Percentiles rank a stretch among this genome's conserved stretches.
Evolutionary conservation across 2,888 invertebrate genomes (phyloP).

Genomic region (Eristalis tenax): DNA sequence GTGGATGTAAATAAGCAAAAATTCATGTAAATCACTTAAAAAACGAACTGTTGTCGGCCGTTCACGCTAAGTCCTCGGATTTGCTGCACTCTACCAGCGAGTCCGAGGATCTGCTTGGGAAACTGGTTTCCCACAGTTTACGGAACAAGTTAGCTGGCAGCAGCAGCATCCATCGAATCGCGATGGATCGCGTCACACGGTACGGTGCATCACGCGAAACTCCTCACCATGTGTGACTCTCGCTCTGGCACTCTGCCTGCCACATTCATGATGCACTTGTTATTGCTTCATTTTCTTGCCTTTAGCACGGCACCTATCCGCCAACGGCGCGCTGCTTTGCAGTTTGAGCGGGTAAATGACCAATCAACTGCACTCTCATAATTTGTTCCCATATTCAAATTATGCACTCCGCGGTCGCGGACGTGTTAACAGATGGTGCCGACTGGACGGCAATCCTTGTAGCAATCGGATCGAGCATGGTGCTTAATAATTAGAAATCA

Average conservation of each 20-base stretch:
- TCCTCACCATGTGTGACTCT: slow-evolving; percentile 39
- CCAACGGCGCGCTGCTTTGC: slow-evolving; percentile 4
- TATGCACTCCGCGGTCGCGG: slow-evolving; percentile 60
- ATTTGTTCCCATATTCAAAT: slow-evolving; percentile 72
- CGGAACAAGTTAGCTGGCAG: slow-evolving; percentile 19
- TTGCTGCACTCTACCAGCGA: slow-evolving; percentile 21
- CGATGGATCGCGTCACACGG: slow-evolving; percentile 63
- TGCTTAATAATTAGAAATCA: slow-evolving; percentile 71
- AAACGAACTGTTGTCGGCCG: slow-evolving; percentile 67
- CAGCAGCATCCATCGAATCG: slow-evolving; percentile 49
- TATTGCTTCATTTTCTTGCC: slow-evolving; percentile 67
- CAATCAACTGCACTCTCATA: slow-evolving; percentile 69
- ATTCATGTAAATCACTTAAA: slow-evolving; percentile 71
- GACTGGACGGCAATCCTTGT: slow-evolving; percentile 60
- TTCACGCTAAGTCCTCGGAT: slow-evolving; percentile 39
- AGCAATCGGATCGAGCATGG: slow-evolving; percentile 64
- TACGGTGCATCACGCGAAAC: slow-evolving; percentile 55
- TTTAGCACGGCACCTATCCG: background rate
- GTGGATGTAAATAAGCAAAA: slow-evolving; percentile 69
- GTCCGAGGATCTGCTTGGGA: slow-evolving; percentile 41
- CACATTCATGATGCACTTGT: slow-evolving; percentile 57
- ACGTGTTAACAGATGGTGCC: slow-evolving; percentile 71
- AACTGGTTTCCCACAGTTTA: slow-evolving; percentile 70
- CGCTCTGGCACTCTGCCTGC: background rate
- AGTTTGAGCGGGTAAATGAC: slow-evolving; percentile 67